Conservation (phyloP, 2,797 vertebrate genomes). For the Pseudomugil gertrudae region DNA sequence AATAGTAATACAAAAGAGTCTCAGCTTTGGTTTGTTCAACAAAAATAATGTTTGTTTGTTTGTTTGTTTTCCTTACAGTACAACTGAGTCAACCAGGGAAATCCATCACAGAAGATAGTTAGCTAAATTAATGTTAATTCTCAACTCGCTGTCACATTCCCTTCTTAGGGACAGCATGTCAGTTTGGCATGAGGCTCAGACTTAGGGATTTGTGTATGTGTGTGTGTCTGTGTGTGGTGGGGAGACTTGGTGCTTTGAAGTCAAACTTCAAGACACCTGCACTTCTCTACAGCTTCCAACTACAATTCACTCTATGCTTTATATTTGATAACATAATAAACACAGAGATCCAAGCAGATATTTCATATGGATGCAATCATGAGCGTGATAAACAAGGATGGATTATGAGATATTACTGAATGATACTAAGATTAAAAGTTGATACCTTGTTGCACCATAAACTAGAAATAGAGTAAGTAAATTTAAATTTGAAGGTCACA, state of each 20-base stretch:
- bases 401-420: conserved; percentile 5
- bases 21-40: conserved; percentile 38
- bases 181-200: conserved; percentile 57
- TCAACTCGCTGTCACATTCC: conserved; percentile 57
- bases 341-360: conserved; percentile 17
- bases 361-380: conserved; percentile 39
- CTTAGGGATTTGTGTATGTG: conserved; percentile 32
- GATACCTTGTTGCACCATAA: conserved; percentile 3
- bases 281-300: conserved; percentile 15
- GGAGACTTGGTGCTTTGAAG: conserved; percentile 56
- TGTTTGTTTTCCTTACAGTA: conserved; percentile 29
- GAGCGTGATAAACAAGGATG: conserved; percentile 18
- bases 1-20: conserved; percentile 41
- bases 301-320: conserved; percentile 8
- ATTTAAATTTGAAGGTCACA: conserved; percentile 47
- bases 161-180: conserved; percentile 57
- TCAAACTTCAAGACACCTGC: conserved; percentile 27
- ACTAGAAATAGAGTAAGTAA: conserved; percentile 29
- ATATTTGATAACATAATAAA: conserved; percentile 29
- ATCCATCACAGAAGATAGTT: conserved; percentile 59
- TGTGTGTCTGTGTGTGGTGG: no score
- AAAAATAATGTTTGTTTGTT: conserved; percentile 23
- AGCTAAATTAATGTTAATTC: conserved; percentile 58
- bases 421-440: not conserved
- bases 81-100: conserved; percentile 74